Evolutionary conservation across 2,888 invertebrate species (phyloP), one percentile per base, ranked within the genome.

Genomic region (Nomada ruficornis): DNA sequence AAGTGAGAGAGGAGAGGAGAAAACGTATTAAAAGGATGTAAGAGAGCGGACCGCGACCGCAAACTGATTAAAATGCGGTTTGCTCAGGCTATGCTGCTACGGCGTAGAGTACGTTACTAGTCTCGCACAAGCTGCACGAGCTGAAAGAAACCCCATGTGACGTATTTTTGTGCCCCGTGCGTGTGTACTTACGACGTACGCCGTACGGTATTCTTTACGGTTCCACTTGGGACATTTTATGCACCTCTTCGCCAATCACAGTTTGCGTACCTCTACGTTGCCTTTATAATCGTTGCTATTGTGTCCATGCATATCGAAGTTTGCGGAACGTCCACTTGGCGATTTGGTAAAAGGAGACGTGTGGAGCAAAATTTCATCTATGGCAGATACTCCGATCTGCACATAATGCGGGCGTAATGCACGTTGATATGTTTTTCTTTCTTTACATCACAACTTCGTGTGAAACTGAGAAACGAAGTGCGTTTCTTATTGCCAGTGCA

Each of bases 1-100:
- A 80, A 80, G 80, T 72, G 80, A 82, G 75, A 77, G 73, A 68
- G 74, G 85, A 76, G 70, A 84, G 73, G 75, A 88, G 85, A 84
- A 88, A 85, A 82, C 79, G 88, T 86, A 86, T 89, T 89, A 90
- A 90, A 89, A 89, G 84, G 88, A 89, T 85, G 84, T 90, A 89
- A 88, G 90, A 88, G 88, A 88, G 83, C 87, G 90, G 85, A 77
- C 88, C 84, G 85, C 88, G 88, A 92, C 93, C 93, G 87, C 93
- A 93, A 92, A 91, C 93, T 93, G 93, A 93, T 93, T 93, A 93
- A 93, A 36, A 93, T 93, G 93, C 91, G 92, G 92, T 92, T 87
- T 88, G 76, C 80, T 74, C 84, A 60, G 70, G 74, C 57, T 83
- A 68, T 69, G 82, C 68, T 75, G 70, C 70, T 72, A 63, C 64